Evolutionary conservation across 2,797 vertebrate species (phyloP), one percentile per base, ranked within the genome.

Genomic region (Arrhamphus sclerolepis): DNA sequence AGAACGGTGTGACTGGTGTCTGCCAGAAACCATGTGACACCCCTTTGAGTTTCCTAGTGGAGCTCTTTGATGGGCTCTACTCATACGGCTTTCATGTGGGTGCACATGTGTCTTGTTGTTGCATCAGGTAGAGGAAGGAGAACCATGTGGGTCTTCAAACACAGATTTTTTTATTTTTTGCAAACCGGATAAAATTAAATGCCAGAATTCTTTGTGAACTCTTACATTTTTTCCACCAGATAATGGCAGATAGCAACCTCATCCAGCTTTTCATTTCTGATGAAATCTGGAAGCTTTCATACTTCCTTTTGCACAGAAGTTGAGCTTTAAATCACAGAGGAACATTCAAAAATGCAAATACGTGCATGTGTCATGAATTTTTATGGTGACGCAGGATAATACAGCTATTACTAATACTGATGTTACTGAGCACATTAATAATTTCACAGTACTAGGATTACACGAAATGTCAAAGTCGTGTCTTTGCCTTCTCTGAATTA

Each of bases 1-100:
- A 75, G 82, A 77, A 52, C 56, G 3, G 46, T 52, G 76, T 83
- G 87, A 82, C 72, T 64, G 63, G 54, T 75, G 57, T 64, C 81
- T 80, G 82, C 74, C 74, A 62, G 40, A 66, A 73, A 60, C 63
- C 29, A 20, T 51, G 74, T 52, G 81, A 81, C 80, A 70, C 58
- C 70, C 59, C 39, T 82, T 71, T 65, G 52, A 81, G 62, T 76
- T 82, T 72, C 72, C 69, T 56, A 51, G 42, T 56, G 66, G 20
- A 19, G 41, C 62, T n/a, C 46, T 86, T 76, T 88, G 76, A 84
- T 62, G 68, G 59, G 66, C 60, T 64, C 44, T 75, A 11, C 66
- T 72, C 31, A 19, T 6, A 5, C 24, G 48, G 21, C 46, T 78
- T 75, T 76, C 47, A 56, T 47, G 51, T 41, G 61, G 66, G 28